Conservation (phyloP, 1,140 invertebrate genomes). For the Marisa cornuarietis region DNA sequence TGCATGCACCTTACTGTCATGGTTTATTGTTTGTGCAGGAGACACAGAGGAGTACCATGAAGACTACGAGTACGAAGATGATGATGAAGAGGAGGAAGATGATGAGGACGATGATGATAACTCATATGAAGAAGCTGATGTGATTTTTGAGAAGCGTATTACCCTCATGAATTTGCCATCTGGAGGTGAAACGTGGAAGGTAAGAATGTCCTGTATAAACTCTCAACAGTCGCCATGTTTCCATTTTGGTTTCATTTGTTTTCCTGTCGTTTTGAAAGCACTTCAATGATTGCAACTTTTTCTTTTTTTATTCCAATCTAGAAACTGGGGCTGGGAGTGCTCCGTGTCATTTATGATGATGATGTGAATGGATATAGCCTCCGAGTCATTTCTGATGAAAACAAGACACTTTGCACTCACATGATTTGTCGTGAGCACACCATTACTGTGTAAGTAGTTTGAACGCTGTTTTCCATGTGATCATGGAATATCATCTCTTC, state of each 20-base stretch:
- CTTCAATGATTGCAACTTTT: no score
- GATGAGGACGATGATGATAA: constrained; percentile 13
- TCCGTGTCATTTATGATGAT: constrained; percentile 70
- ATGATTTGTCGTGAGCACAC: constrained; percentile 68
- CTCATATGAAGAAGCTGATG: constrained; percentile 6
- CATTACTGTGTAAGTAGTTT: constrained; percentile 48
- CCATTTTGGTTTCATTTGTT: no score
- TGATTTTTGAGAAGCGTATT: constrained; percentile 19
- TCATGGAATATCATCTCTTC: no score
- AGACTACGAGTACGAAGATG: constrained; percentile 44
- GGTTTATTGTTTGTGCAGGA: not conserved
- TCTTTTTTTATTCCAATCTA: constrained; percentile 11
- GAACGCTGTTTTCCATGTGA: no score
- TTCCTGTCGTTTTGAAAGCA: no score
- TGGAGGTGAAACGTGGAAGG: constrained; percentile 17
- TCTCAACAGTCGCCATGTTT: no score
- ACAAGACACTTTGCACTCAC: constrained; percentile 67
- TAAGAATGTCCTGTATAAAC: not conserved
- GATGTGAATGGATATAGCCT: constrained; percentile 64
- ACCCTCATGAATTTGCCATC: constrained; percentile 38
- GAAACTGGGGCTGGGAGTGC: constrained; percentile 62
- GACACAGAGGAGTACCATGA: constrained; percentile 36
- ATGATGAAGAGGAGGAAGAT: constrained; percentile 48
- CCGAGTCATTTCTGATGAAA: constrained; percentile 64
- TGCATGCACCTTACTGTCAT: no score